phyloP scores from a whole-genome alignment of 2,113 vertebrate species.

The Baryphthengus martii region DNA sequence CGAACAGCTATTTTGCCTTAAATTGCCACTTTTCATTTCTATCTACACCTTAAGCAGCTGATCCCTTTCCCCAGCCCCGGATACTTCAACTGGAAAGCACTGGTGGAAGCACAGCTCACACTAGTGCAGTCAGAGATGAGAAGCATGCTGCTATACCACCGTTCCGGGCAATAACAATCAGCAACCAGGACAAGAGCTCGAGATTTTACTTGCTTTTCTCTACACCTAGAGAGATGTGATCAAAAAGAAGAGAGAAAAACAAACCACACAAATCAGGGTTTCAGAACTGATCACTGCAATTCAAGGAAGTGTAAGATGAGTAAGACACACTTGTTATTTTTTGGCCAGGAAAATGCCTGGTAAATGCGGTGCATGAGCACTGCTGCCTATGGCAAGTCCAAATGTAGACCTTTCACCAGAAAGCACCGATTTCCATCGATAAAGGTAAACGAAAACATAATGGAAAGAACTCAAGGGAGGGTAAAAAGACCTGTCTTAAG shows the following conservation, averaged over 20 bases:
- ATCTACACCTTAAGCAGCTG: neutral
- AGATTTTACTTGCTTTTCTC: neutral
- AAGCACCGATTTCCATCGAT: neutral
- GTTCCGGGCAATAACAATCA: neutral
- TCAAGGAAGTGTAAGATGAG: neutral
- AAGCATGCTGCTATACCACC: neutral
- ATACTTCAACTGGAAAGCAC: neutral
- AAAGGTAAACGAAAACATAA: neutral
- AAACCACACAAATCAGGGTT: neutral
- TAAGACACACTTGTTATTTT: neutral
- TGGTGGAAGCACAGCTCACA: neutral
- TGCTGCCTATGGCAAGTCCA: neutral
- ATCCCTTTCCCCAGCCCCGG: neutral
- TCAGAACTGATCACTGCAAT: neutral
- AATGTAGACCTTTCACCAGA: neutral
- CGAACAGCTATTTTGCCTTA: neutral
- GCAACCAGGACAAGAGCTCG: neutral
- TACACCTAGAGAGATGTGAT: neutral
- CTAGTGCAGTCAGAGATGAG: neutral
- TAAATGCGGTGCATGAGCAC: neutral
- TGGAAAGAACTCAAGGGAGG: neutral
- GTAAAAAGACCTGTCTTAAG: neutral
- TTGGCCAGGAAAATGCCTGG: neutral
- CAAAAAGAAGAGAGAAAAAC: neutral
- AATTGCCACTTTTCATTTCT: neutral